Percentiles rank a stretch among this genome's conserved stretches.
phyloP scores from a whole-genome alignment of 2,797 vertebrate genomes.

The Lepus townsendii region DNA sequence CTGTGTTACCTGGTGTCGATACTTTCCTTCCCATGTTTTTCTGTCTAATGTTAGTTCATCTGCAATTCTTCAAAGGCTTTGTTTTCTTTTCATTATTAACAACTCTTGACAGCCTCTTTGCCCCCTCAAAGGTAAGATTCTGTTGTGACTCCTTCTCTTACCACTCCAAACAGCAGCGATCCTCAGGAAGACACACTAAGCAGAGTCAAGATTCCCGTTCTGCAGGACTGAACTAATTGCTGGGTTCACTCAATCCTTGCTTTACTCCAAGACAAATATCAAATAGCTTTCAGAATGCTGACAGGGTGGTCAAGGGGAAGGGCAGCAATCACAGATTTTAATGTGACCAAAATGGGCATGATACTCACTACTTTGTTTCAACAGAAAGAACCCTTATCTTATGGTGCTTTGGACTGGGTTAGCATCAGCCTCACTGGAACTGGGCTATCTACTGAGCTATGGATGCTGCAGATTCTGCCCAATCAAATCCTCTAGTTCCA shows the following conservation, averaged over 20 bases:
- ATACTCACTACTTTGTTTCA: not conserved
- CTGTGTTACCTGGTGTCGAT: not conserved
- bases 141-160: not conserved
- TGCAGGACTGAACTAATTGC: not conserved
- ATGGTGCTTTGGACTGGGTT: not conserved
- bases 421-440: not conserved
- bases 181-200: not conserved
- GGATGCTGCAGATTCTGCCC: not conserved
- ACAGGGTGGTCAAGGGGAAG: not conserved
- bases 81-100: not conserved
- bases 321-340: not conserved
- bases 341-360: not conserved
- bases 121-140: not conserved
- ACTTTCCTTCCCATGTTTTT: not conserved
- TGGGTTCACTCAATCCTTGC: not conserved
- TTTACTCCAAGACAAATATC: not conserved
- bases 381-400: not conserved
- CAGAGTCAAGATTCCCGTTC: not conserved
- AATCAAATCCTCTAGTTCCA: not conserved
- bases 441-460: not conserved
- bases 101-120: not conserved
- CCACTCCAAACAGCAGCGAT: not conserved
- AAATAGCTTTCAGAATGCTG: not conserved
- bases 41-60: slow-evolving; percentile 21
- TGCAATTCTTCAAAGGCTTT: slow-evolving; percentile 14